These are phyloP conservation scores for Psix sp. DNA, from an alignment of 1,140 invertebrate genomes.

Conservation along the genomic window DNA sequence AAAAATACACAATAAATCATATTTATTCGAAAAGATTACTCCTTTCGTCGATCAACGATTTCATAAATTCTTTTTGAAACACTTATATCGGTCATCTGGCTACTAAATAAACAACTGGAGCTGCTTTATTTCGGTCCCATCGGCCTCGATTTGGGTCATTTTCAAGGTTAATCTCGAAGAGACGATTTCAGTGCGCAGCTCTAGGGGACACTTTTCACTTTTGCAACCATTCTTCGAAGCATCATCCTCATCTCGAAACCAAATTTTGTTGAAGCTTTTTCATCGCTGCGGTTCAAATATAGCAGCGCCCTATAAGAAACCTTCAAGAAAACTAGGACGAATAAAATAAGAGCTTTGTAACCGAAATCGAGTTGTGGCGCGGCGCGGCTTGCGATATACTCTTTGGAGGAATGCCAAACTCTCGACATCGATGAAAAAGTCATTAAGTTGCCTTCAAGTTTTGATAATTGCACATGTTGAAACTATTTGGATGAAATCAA, in stretches of 20 bases:
- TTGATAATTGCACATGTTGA: constrained; percentile 26
- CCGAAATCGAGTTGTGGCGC: constrained; percentile 59
- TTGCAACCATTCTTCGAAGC: too few relatives aligned
- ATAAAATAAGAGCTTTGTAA: constrained; percentile 65
- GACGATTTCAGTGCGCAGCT: background rate
- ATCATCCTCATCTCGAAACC: too few relatives aligned
- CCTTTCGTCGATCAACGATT: constrained; percentile 34
- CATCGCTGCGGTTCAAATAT: constrained; percentile 61
- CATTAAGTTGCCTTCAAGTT: constrained; percentile 40
- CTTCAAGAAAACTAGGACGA: constrained; percentile 65
- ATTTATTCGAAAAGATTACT: too few relatives aligned
- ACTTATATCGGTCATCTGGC: constrained; percentile 58
- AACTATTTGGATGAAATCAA: too few relatives aligned
- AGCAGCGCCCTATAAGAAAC: constrained; percentile 61
- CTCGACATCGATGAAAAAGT: constrained; percentile 51
- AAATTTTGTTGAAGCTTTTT: too few relatives aligned
- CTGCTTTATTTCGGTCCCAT: constrained; percentile 52
- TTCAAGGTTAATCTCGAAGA: constrained; percentile 44
- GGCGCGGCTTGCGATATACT: constrained; percentile 54
- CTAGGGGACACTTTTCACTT: too few relatives aligned
- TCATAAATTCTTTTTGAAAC: constrained; percentile 51
- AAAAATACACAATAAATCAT: too few relatives aligned
- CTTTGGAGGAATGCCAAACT: constrained; percentile 60
- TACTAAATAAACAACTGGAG: constrained; percentile 58
- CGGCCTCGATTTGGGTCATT: constrained; percentile 50